Base-by-base conservation (phyloP, 2,113 vertebrate species). In the Laticauda colubrina region DNA sequence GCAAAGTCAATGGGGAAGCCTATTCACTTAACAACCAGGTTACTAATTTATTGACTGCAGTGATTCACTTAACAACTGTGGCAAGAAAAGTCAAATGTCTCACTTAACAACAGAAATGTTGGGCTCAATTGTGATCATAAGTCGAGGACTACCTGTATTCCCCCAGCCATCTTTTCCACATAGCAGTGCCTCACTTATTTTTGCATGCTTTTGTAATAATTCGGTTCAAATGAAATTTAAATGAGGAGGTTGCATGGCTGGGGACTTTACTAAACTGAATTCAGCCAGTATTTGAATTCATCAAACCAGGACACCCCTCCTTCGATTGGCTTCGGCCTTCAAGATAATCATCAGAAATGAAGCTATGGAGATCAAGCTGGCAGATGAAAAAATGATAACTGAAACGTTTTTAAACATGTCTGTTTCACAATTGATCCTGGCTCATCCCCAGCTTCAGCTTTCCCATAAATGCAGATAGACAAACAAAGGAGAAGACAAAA, bases 381-480 rank as follows among this genome's bases (percentile, higher is more conserved):
- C 5, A 10, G 26, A 29, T 12, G 55, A 23, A 45, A 64, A 57
- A 91, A 93, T 57, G 61, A 89, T 91, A 45, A 61, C 48, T 75
- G 89, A 93, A 94, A 90, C 0, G 14, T 48, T 15, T 0, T 0
- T 0, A 0, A n/a, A 54, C 90, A 57, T 75, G 90, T 91, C 89
- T 59, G 29, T 34, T 18, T 94, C 94, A 39, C 34, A 11, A 91
- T 91, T 61, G 88, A 53, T 88, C 24, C 64, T 57, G 18, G 64
- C 54, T 57, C 12, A 4, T 11, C 55, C 69, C 69, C 87, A 89
- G 61, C 88, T 57, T 94, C 94, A 91, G 61, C 51, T 89, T 95
- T 85, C 90, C 96, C 93, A 91, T 94, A 7, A 89, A 55, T 59
- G n/a, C 94, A 89, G 92, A 96, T 94, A 93, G 95, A 89, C 26